Evolutionary conservation across 2,113 vertebrate genomes (phyloP).

Genomic region (Rhabdomys dilectus): DNA sequence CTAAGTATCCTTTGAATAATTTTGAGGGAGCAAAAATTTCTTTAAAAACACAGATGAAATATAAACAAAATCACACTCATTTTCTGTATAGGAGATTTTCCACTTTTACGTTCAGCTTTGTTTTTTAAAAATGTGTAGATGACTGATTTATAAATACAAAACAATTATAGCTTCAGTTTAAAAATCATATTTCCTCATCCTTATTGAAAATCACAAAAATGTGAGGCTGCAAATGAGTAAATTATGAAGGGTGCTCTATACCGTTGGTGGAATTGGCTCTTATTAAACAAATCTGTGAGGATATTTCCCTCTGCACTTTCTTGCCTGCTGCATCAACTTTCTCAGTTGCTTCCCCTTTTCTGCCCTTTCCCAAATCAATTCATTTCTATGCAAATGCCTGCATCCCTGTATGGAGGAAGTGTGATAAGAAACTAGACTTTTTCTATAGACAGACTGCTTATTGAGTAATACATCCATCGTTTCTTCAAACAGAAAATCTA

Average conservation of each 20-base stretch:
- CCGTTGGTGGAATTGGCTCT: constrained; percentile 36
- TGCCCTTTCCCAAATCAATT: constrained; percentile 78
- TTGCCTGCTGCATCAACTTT: neutral
- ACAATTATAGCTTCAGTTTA: constrained; percentile 69
- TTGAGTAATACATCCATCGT: constrained; percentile 80
- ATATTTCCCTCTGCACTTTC: constrained; percentile 31
- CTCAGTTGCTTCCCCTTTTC: constrained; percentile 26
- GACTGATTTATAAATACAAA: constrained; percentile 80
- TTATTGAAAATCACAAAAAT: constrained; percentile 74
- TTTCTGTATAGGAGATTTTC: neutral
- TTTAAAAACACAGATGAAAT: neutral
- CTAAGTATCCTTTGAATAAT: neutral
- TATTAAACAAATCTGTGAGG: constrained; percentile 35
- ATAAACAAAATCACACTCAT: neutral
- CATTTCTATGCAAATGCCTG: constrained; percentile 82
- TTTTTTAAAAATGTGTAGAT: constrained; percentile 67
- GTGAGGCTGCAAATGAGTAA: constrained; percentile 68
- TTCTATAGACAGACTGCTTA: constrained; percentile 76
- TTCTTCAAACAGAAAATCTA: constrained; percentile 79
- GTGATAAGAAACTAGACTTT: constrained; percentile 78
- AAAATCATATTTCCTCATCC: constrained; percentile 68
- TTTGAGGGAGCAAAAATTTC: neutral
- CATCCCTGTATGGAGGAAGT: constrained; percentile 78
- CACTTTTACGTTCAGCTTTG: constrained; percentile 46
- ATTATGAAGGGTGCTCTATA: constrained; percentile 52